A percentile compares a stretch with the other conserved stretches of the same genome.
Conservation (phyloP, 2,888 invertebrate genomes). For the Disparrhopalites patrizii region DNA sequence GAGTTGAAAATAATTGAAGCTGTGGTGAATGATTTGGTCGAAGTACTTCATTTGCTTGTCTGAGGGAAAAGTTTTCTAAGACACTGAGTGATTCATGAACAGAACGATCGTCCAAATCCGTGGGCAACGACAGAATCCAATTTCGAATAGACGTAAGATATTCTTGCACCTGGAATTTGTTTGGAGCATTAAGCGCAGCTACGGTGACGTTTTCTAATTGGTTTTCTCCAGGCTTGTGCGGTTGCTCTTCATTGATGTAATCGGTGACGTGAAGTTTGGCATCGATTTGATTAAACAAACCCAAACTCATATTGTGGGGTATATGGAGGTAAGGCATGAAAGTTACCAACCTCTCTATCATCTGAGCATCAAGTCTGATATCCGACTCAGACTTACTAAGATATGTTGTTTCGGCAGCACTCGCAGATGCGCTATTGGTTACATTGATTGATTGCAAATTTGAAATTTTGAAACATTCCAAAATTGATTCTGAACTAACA, state of each 20-base stretch:
- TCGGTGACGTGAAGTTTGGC: conserved; percentile 23
- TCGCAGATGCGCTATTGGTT: background rate
- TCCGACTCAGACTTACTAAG: background rate
- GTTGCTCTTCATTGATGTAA: conserved; percentile 20
- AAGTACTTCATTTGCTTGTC: conserved; percentile 1
- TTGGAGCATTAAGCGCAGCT: background rate
- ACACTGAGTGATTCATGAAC: conserved; percentile 21
- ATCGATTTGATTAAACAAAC: conserved; percentile 21
- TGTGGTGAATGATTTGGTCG: background rate
- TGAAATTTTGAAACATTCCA: conserved; percentile 16
- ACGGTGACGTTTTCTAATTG: background rate
- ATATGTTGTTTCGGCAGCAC: background rate
- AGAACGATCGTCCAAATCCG: background rate
- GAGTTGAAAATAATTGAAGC: background rate
- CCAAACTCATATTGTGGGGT: conserved; percentile 9
- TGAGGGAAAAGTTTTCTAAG: conserved; percentile 25
- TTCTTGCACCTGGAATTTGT: conserved; percentile 17
- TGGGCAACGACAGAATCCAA: conserved; percentile 20
- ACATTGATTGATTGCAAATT: conserved; percentile 18
- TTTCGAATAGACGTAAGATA: conserved; percentile 22
- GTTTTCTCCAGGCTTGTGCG: background rate
- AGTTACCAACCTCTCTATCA: conserved; percentile 2
- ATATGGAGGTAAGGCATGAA: conserved; percentile 4
- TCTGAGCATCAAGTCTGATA: background rate
- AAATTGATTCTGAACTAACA: conserved; percentile 4